Evolutionary conservation across 2,113 vertebrate genomes (phyloP), one percentile per base, ranked within the genome.

Genomic region (Centropristis striata): DNA sequence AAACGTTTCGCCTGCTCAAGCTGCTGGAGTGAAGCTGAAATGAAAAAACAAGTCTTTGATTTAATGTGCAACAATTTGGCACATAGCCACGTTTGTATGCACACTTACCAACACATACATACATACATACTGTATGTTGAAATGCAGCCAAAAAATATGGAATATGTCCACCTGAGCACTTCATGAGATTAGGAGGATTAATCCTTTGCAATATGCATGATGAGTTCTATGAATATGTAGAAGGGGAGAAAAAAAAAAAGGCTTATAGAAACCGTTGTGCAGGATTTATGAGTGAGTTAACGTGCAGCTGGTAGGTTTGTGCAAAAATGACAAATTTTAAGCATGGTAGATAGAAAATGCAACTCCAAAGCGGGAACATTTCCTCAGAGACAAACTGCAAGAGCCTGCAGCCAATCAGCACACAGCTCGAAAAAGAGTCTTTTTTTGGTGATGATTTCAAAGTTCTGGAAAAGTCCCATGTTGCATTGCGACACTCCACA

Each of bases 131-230:
- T 6, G 32, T 16, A 47, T 20, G 59, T 36, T 57, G 23, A 80
- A 55, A 72, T 36, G 53, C 27, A 79, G 70, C 72, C 78, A 72
- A 73, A 75, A 75, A 81, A 74, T 57, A 53, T 71, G 44, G 54
- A 78, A 81, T 54, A 49, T 49, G 79, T 86, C 77, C 81, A 91
- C 81, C 80, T 82, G 80, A 78, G 79, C 80, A 81, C 71, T 76
- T 83, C 65, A 61, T 71, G 76, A 88, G 81, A 89, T 89, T 92
- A 90, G 87, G 74, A 77, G 83, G 87, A 90, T 90, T 90, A 92
- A 84, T 80, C 54, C 41, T 37, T n/a, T 64, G 60, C 74, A 87
- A 84, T 85, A 86, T 69, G 84, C 81, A 78, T 85, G 85, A 86
- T 86, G 85, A 59, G 23, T 68, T 61, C 54, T 60, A 87, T 87